phyloP scores from a whole-genome alignment of 2,888 invertebrate genomes.

The Aphrophora alni region DNA sequence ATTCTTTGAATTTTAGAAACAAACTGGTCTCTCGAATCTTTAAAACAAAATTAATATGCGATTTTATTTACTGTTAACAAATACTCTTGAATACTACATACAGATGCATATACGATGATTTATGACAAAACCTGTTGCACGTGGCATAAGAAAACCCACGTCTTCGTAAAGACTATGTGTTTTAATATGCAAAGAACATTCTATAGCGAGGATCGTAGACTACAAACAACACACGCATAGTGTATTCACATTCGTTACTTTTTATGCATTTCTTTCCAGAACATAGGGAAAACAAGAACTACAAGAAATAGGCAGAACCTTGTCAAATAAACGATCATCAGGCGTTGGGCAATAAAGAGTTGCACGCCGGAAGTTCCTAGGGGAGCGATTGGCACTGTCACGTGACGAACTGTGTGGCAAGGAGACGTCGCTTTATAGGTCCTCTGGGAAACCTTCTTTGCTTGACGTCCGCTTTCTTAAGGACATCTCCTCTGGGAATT shows the following conservation, averaged over 20 bases:
- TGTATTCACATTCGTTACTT: not conserved
- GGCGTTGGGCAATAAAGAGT: not conserved
- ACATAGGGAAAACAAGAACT: not conserved
- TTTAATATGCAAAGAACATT: not conserved
- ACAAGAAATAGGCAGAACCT: not conserved
- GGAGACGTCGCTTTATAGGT: not conserved
- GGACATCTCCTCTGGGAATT: conserved; percentile 12
- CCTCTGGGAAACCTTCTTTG: conserved; percentile 7
- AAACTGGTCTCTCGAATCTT: too few species aligned
- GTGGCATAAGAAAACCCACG: not conserved
- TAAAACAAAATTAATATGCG: too few species aligned
- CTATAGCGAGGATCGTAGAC: too few species aligned
- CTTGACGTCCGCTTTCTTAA: conserved; percentile 7
- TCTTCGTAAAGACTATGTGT: not conserved
- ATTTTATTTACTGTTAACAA: too few species aligned
- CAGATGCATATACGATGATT: too few species aligned
- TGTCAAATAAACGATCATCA: conserved; percentile 9
- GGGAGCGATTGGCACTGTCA: not conserved
- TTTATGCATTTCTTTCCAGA: not conserved
- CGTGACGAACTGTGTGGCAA: not conserved
- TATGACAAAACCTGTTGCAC: too few species aligned
- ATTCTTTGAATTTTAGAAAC: too few species aligned
- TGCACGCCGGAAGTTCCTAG: not conserved
- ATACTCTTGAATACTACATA: too few species aligned
- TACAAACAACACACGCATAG: too few species aligned